Percentiles rank a stretch among this genome's conserved stretches.
Conservation (phyloP, 1,140 invertebrate species). For the Epicauta chinensis region DNA sequence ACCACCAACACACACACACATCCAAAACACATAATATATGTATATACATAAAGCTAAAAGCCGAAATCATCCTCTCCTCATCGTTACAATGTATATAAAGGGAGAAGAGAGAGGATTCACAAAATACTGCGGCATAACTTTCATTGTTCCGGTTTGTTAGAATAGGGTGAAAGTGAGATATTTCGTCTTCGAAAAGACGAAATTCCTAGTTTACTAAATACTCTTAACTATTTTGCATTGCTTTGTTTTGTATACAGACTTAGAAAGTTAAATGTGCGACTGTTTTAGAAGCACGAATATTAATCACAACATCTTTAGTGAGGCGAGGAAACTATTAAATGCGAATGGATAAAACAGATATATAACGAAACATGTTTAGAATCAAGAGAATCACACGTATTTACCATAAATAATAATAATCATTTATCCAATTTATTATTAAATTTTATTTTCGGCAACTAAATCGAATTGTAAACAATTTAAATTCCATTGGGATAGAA, state of each 20-base stretch:
- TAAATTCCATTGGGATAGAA: too few relatives aligned
- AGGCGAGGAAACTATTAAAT: neutral
- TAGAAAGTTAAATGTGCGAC: slow-evolving; percentile 6
- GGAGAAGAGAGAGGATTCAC: slow-evolving; percentile 25
- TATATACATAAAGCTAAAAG: slow-evolving; percentile 19
- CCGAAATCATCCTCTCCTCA: slow-evolving; percentile 2
- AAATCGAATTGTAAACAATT: too few relatives aligned
- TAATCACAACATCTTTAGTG: slow-evolving; percentile 2
- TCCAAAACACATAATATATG: too few relatives aligned
- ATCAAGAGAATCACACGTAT: too few relatives aligned
- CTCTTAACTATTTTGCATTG: slow-evolving; percentile 14
- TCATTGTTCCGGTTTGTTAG: slow-evolving; percentile 26
- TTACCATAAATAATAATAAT: too few relatives aligned
- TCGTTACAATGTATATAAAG: slow-evolving; percentile 2
- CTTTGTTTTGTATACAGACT: slow-evolving; percentile 7
- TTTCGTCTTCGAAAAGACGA: slow-evolving; percentile 21
- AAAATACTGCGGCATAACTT: slow-evolving; percentile 36
- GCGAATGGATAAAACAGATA: too few relatives aligned
- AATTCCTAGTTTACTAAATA: slow-evolving; percentile 21
- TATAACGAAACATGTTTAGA: too few relatives aligned
- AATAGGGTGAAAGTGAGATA: slow-evolving; percentile 31
- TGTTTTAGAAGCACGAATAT: slow-evolving; percentile 3
- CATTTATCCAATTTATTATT: too few relatives aligned
- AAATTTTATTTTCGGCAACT: too few relatives aligned
- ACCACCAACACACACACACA: too few relatives aligned